Percentiles rank a stretch among this genome's conserved stretches.
phyloP scores from a whole-genome alignment of 2,797 vertebrate genomes.

The Typhlichthys subterraneus region DNA sequence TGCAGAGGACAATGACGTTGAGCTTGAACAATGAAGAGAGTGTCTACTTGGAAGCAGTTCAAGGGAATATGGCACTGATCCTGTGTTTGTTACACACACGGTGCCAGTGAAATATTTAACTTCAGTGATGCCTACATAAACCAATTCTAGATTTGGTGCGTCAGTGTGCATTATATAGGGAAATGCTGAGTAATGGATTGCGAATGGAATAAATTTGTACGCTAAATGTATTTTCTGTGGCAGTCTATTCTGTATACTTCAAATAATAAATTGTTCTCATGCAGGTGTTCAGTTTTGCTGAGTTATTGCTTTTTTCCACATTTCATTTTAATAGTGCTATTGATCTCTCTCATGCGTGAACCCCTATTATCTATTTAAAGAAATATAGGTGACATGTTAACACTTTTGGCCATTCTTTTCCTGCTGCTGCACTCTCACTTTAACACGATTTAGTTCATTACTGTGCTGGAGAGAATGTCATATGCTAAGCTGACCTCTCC shows the following conservation, averaged over 20 bases:
- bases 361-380: constrained; percentile 28
- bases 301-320: constrained; percentile 42
- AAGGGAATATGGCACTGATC: constrained; percentile 55
- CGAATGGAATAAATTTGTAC: constrained; percentile 26
- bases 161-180: constrained; percentile 43
- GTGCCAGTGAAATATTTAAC: constrained; percentile 42
- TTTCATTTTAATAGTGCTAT: constrained; percentile 27
- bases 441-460: constrained; percentile 61
- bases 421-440: constrained; percentile 41
- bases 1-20: constrained; percentile 39
- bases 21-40: constrained; percentile 42
- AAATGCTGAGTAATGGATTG: constrained; percentile 52
- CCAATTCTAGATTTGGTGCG: constrained; percentile 25
- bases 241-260: no score
- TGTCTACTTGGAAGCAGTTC: constrained; percentile 52
- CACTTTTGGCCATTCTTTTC: constrained; percentile 24
- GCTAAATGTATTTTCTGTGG: neutral
- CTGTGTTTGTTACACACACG: constrained; percentile 47
- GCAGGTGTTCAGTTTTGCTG: no score
- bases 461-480: constrained; percentile 66
- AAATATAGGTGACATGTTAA: constrained; percentile 16
- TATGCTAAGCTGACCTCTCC: constrained; percentile 77
- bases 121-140: constrained; percentile 36
- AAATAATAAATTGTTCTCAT: no score
- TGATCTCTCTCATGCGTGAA: constrained; percentile 27